These are phyloP conservation scores for Oceanodroma leucorhoa DNA, from an alignment of 2,797 vertebrate species.

Conservation along the genomic window DNA sequence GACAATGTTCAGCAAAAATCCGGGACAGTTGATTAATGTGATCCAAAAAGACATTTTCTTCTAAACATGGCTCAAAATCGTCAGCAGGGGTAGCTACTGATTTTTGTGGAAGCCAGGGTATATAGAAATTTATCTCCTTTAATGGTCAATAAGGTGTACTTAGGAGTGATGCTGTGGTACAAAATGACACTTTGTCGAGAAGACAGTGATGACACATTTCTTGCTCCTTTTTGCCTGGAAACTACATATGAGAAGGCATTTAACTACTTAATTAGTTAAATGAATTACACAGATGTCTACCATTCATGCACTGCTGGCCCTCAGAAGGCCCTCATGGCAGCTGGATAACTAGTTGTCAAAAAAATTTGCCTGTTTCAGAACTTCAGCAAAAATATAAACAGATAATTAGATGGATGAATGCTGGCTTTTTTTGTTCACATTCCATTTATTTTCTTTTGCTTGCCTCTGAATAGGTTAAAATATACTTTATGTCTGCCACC, in stretches of 20 bases:
- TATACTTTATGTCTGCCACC: not conserved
- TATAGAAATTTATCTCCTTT: not conserved
- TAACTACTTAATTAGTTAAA: not conserved
- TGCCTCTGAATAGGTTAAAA: not conserved
- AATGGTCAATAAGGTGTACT: not conserved
- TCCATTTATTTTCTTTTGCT: not conserved
- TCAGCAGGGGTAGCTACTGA: not conserved
- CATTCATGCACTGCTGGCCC: not conserved
- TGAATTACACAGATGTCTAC: not conserved
- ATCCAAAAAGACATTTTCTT: not conserved
- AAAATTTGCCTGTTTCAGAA: not conserved
- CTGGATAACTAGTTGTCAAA: not conserved
- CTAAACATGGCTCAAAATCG: not conserved
- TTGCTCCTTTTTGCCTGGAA: not conserved
- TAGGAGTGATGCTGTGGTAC: not conserved
- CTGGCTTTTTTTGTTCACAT: not conserved
- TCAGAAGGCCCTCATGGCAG: not conserved
- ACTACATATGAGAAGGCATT: not conserved
- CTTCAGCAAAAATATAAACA: not conserved
- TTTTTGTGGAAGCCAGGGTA: not conserved
- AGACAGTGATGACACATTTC: not conserved
- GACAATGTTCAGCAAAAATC: not conserved
- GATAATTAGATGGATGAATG: not conserved
- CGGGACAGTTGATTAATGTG: not conserved
- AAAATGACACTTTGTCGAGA: not conserved